Conservation (phyloP, 1,140 invertebrate species). For the Bombus vancouverensis region DNA sequence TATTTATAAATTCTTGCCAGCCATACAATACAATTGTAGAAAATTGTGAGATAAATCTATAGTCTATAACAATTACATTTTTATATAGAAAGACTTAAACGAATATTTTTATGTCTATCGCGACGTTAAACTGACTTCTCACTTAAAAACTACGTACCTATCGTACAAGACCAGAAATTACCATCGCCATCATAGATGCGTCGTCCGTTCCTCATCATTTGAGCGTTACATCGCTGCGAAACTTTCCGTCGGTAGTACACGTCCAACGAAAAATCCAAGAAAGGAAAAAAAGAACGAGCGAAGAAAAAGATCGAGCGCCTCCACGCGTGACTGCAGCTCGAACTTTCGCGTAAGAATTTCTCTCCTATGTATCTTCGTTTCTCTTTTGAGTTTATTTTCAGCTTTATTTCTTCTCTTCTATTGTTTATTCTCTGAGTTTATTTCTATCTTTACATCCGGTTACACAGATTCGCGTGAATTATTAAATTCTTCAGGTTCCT, state of each 20-base stretch:
- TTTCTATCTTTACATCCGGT: slow-evolving; percentile 52
- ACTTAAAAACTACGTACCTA: too few species aligned
- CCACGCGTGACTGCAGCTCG: slow-evolving; percentile 40
- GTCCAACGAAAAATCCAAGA: not conserved
- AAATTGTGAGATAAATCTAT: not conserved
- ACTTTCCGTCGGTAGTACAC: not conserved
- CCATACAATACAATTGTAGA: not conserved
- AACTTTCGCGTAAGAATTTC: slow-evolving; percentile 44
- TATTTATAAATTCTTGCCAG: too few species aligned
- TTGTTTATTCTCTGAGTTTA: slow-evolving; percentile 58
- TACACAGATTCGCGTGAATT: slow-evolving; percentile 32
- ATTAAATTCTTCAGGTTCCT: not conserved
- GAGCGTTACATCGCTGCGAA: not conserved
- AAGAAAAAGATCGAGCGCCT: slow-evolving; percentile 48
- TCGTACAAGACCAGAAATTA: too few species aligned
- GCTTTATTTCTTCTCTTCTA: slow-evolving; percentile 2
- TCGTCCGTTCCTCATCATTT: too few species aligned
- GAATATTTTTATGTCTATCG: too few species aligned
- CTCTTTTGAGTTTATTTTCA: slow-evolving; percentile 53
- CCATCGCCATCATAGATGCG: too few species aligned
- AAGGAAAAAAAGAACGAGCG: slow-evolving; percentile 7
- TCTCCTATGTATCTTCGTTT: slow-evolving; percentile 45
- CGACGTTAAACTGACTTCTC: too few species aligned
- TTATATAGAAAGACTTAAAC: too few species aligned
- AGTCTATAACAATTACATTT: not conserved